These are phyloP conservation scores for Metalampra italica DNA, from an alignment of 2,888 invertebrate species.

Conservation along the genomic window DNA sequence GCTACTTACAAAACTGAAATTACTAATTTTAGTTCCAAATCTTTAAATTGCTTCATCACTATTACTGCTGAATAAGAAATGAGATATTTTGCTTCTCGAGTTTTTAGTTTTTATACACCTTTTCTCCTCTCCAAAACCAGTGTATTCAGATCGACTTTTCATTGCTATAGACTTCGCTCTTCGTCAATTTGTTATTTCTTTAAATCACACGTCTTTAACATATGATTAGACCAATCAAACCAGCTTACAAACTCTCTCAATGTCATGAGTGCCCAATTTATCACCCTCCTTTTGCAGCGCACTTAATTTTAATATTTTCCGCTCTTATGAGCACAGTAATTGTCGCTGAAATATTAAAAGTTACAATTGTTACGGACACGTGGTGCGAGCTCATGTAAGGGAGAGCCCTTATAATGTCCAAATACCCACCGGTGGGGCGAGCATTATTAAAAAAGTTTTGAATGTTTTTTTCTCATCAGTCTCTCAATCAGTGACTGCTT, in stretches of 20 bases:
- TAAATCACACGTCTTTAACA: background rate
- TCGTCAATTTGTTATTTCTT: background rate
- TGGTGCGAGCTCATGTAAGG: constrained; percentile 31
- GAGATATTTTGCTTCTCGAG: too few species aligned
- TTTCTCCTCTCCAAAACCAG: too few species aligned
- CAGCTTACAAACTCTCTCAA: constrained; percentile 12
- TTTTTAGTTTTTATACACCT: too few species aligned
- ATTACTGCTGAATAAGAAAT: too few species aligned
- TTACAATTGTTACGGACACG: constrained; percentile 49
- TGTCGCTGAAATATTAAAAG: constrained; percentile 65
- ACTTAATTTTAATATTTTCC: constrained; percentile 66
- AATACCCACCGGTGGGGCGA: background rate
- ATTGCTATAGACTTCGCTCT: background rate
- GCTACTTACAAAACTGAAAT: too few species aligned
- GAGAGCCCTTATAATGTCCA: constrained; percentile 23
- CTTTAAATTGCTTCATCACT: too few species aligned
- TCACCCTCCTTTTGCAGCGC: constrained; percentile 37
- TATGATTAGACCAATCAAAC: constrained; percentile 5
- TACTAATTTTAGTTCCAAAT: too few species aligned
- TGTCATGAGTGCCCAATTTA: constrained; percentile 52
- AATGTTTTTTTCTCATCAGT: background rate
- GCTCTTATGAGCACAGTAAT: constrained; percentile 61
- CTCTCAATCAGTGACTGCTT: background rate
- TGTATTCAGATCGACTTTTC: too few species aligned
- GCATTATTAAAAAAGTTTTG: constrained; percentile 1